phyloP scores from a whole-genome alignment of 2,113 vertebrate species.

The Zootoca vivipara region DNA sequence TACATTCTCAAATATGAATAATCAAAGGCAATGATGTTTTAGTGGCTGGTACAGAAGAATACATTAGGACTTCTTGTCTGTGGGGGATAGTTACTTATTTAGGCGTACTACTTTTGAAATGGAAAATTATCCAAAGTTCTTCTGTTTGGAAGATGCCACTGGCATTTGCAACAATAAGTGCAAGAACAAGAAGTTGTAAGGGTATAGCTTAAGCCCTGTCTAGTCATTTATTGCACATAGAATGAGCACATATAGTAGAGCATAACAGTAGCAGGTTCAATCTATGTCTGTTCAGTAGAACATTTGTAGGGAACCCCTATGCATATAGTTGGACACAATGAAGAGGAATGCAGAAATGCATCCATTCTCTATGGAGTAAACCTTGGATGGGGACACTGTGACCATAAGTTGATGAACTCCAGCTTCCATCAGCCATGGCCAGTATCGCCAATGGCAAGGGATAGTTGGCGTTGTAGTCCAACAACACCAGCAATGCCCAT shows the following conservation, averaged over 20 bases:
- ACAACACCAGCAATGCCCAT: too few species aligned
- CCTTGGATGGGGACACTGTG: too few species aligned
- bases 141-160: background rate
- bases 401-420: too few species aligned
- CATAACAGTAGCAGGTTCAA: background rate
- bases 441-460: too few species aligned
- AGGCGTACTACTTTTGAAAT: conserved; percentile 26
- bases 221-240: background rate
- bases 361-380: background rate
- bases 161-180: background rate
- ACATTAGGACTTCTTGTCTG: background rate
- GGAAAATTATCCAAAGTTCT: background rate
- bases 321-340: too few species aligned
- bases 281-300: too few species aligned
- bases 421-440: too few species aligned
- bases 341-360: too few species aligned
- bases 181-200: background rate
- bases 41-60: background rate
- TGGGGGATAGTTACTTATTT: background rate
- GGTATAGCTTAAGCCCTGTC: background rate
- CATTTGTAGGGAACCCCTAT: too few species aligned
- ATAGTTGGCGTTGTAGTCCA: too few species aligned
- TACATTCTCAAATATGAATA: background rate
- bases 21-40: background rate
- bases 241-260: background rate